Conservation (phyloP, 2,113 vertebrate species). For the Bubalus kerabau region DNA sequence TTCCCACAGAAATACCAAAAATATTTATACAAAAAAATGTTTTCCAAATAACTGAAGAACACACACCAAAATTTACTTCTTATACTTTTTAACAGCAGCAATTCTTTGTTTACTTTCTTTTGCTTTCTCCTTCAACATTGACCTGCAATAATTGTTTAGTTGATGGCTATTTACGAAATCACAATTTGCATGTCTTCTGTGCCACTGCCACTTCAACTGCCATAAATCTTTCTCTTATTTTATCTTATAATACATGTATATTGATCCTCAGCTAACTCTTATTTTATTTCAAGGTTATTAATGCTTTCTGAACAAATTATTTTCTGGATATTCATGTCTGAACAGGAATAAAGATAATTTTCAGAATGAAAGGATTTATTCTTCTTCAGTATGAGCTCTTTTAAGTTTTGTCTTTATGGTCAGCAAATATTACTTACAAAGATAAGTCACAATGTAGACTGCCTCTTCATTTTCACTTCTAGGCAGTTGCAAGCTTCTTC, state of each 20-base stretch:
- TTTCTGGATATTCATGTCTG: not conserved
- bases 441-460: not conserved
- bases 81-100: not conserved
- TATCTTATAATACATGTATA: not conserved
- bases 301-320: not conserved
- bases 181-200: not conserved
- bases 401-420: not conserved
- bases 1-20: slow-evolving; percentile 74
- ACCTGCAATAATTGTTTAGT: not conserved
- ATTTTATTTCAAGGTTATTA: not conserved
- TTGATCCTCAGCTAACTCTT: not conserved
- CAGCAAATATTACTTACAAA: not conserved
- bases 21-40: slow-evolving; percentile 74
- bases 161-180: not conserved
- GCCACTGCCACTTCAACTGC: not conserved
- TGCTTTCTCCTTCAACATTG: not conserved
- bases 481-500: not conserved
- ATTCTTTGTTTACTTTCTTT: not conserved
- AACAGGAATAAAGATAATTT: not conserved
- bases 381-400: not conserved
- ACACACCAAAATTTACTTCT: slow-evolving; percentile 61
- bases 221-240: not conserved
- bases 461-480: not conserved
- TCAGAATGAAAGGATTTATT: not conserved
- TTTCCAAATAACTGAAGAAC: slow-evolving; percentile 74